These are phyloP conservation scores for Lacerta viridis DNA, from an alignment of 2,797 vertebrate genomes.

Conservation along the genomic window DNA sequence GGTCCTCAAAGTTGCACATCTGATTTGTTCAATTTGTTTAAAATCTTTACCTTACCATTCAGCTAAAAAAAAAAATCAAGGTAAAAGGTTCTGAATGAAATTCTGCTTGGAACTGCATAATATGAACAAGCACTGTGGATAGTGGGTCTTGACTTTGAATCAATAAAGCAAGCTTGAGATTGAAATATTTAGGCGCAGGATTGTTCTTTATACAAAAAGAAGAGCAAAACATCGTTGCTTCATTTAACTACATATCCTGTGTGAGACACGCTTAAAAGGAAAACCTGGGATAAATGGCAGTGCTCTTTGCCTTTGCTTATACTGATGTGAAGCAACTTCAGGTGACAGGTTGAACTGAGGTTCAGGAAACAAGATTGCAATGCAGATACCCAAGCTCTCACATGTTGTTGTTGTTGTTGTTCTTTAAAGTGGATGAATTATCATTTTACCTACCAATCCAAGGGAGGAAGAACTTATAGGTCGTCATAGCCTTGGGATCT, in stretches of 20 bases:
- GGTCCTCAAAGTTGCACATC: background rate
- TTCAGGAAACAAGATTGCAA: background rate
- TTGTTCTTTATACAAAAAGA: background rate
- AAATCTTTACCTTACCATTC: background rate
- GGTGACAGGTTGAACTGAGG: background rate
- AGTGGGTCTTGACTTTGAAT: background rate
- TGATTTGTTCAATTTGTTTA: background rate
- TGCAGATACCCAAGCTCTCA: background rate
- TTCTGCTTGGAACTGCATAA: background rate
- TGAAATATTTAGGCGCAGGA: background rate
- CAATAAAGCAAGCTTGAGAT: background rate
- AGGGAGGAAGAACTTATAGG: slow-evolving; percentile 50
- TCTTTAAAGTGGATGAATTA: background rate
- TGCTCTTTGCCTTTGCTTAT: background rate
- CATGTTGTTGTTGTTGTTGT: no score
- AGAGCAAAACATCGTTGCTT: background rate
- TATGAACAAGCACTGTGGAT: background rate
- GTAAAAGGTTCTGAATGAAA: background rate
- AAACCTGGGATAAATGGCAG: background rate
- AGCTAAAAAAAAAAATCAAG: background rate
- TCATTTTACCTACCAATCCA: slow-evolving; percentile 65
- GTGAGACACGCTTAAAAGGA: background rate
- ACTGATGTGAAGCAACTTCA: background rate
- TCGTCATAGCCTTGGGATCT: slow-evolving; percentile 69
- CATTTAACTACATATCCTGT: background rate